phyloP scores from a whole-genome alignment of 2,888 invertebrate genomes.

The Onthophagus sagittarius region DNA sequence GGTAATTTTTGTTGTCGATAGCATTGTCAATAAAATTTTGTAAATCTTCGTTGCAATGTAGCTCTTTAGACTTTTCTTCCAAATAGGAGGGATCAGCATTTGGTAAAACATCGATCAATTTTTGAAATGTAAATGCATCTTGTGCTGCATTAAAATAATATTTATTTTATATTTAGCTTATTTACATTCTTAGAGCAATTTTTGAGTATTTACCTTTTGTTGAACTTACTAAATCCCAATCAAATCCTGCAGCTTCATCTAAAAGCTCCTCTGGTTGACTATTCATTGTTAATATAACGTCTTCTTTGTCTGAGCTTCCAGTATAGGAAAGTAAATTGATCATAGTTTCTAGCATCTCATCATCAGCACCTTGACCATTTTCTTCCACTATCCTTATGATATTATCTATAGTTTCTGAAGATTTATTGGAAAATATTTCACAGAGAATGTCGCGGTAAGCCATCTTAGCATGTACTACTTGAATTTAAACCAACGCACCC shows the following conservation, averaged over 20 bases:
- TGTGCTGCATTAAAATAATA: not conserved
- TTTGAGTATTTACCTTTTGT: no score
- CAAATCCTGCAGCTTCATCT: constrained; percentile 25
- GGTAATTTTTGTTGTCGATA: constrained; percentile 40
- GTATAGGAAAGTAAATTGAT: constrained; percentile 31
- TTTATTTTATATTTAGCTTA: no score
- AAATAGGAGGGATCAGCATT: constrained; percentile 43
- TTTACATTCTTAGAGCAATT: no score
- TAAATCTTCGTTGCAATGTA: constrained; percentile 32
- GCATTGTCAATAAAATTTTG: constrained; percentile 37
- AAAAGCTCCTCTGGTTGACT: constrained; percentile 19
- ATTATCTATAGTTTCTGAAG: constrained; percentile 26
- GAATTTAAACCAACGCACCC: no score
- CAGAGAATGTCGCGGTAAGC: constrained; percentile 2
- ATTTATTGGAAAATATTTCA: constrained; percentile 34
- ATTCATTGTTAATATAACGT: not conserved
- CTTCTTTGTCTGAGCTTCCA: constrained; percentile 3
- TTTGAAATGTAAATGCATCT: constrained; percentile 23
- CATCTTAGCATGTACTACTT: not conserved
- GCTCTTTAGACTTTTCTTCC: constrained; percentile 34
- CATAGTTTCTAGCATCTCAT: constrained; percentile 32
- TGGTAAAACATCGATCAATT: constrained; percentile 41
- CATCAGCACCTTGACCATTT: constrained; percentile 26
- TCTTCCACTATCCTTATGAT: constrained; percentile 31
- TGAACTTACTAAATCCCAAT: constrained; percentile 18